A percentile compares a stretch with the other conserved stretches of the same genome.
Conservation (phyloP, 2,113 vertebrate species). For the Gasterosteus aculeatus region DNA sequence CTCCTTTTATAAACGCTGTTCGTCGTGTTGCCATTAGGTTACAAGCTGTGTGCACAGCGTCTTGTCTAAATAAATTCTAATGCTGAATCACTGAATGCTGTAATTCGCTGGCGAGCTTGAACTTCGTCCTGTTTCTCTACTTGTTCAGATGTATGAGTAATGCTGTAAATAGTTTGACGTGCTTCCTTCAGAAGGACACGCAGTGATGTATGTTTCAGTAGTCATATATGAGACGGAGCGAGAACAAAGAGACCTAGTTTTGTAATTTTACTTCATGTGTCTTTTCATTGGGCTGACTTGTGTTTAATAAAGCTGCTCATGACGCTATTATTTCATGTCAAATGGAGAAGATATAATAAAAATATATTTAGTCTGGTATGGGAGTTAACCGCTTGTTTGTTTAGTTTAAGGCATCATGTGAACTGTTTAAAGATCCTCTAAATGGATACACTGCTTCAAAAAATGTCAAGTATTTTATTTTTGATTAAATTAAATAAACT, state of each 20-base stretch:
- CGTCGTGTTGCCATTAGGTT: neutral
- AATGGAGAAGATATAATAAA: slow-evolving; percentile 59
- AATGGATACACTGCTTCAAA: neutral
- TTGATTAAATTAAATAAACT: no score
- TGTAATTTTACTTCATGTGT: slow-evolving; percentile 53
- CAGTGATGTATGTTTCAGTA: slow-evolving; percentile 31
- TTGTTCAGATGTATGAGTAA: slow-evolving; percentile 1
- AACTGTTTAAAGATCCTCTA: neutral
- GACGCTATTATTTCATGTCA: slow-evolving; percentile 65
- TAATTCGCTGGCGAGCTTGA: neutral
- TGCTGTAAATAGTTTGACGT: slow-evolving; percentile 37
- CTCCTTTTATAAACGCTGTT: neutral
- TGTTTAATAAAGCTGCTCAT: slow-evolving; percentile 61
- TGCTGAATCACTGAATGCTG: slow-evolving; percentile 5
- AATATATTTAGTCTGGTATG: slow-evolving; percentile 55
- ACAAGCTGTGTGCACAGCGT: neutral
- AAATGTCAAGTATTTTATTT: neutral
- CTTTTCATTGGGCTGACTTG: slow-evolving; percentile 35
- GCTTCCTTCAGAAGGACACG: slow-evolving; percentile 28
- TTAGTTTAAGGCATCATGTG: neutral
- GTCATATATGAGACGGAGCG: slow-evolving; percentile 16
- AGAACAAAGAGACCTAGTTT: slow-evolving; percentile 45
- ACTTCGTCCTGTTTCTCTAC: neutral
- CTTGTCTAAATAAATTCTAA: neutral
- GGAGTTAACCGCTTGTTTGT: neutral